A percentile compares a stretch with the other conserved stretches of the same genome.
Conservation (phyloP, 2,797 vertebrate species). For the Lithobates sylvaticus region DNA sequence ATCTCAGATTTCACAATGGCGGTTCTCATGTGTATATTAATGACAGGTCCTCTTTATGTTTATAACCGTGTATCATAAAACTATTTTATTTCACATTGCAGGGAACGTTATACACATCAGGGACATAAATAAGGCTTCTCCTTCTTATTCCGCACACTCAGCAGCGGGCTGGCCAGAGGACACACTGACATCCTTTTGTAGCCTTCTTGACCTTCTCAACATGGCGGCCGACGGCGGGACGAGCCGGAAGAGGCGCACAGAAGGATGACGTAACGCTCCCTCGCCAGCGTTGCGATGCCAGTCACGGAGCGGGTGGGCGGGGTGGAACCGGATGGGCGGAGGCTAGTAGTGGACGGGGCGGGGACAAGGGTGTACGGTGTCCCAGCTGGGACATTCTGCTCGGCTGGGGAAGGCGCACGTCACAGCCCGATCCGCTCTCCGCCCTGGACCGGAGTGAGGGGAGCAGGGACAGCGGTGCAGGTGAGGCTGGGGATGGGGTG, state of each 20-base stretch:
- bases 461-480: constrained; percentile 33
- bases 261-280: constrained; percentile 6
- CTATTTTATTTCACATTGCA: too few species aligned
- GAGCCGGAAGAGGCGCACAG: not conserved
- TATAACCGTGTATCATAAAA: too few species aligned
- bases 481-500: not conserved
- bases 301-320: constrained; percentile 4
- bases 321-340: constrained; percentile 18
- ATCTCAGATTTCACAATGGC: too few species aligned
- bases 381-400: constrained; percentile 25
- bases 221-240: constrained; percentile 5
- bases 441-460: constrained; percentile 46
- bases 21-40: too few species aligned
- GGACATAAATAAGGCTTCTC: too few species aligned
- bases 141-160: too few species aligned
- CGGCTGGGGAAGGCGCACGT: constrained; percentile 36
- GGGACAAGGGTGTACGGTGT: constrained; percentile 18
- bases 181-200: too few species aligned
- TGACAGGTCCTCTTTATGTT: too few species aligned
- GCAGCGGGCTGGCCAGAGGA: too few species aligned
- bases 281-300: constrained; percentile 20
- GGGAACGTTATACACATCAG: too few species aligned
- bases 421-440: constrained; percentile 41
- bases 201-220: constrained; percentile 32
- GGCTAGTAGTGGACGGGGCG: not conserved